Conservation (phyloP, 1,140 invertebrate genomes). For the Drosophila pallidifrons region DNA sequence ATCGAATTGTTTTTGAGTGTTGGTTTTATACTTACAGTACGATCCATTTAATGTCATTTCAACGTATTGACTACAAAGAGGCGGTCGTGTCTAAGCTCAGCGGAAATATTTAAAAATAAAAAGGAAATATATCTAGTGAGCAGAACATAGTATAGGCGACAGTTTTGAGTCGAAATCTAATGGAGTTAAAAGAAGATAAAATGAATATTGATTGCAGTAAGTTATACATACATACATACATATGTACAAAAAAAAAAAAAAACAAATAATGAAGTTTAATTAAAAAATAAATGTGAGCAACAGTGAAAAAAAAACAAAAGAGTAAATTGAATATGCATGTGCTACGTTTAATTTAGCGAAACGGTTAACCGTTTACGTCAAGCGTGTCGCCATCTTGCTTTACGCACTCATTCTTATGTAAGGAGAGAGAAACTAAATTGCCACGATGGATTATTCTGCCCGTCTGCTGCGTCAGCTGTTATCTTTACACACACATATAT, state of each 20-base stretch:
- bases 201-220: conserved; percentile 59
- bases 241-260: conserved; percentile 5
- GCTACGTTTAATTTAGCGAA: background rate
- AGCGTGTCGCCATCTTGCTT: conserved; percentile 4
- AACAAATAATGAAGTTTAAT: background rate
- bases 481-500: conserved; percentile 1
- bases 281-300: background rate
- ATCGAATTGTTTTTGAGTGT: conserved; percentile 48
- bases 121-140: conserved; percentile 3
- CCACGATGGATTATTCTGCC: conserved; percentile 28
- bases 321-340: background rate
- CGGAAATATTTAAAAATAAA: conserved; percentile 4
- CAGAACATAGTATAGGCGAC: conserved; percentile 18
- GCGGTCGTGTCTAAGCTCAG: conserved; percentile 62
- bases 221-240: conserved; percentile 22
- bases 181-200: conserved; percentile 53
- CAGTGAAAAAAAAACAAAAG: background rate
- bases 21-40: conserved; percentile 39
- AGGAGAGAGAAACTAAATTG: background rate
- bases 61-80: conserved; percentile 59
- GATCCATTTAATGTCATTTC: conserved; percentile 58
- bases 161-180: conserved; percentile 20
- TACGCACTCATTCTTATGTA: conserved; percentile 4
- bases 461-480: conserved; percentile 2
- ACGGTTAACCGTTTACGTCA: conserved; percentile 9